Conservation (phyloP, 1,140 invertebrate species). For the Drosophila fuyamai region DNA sequence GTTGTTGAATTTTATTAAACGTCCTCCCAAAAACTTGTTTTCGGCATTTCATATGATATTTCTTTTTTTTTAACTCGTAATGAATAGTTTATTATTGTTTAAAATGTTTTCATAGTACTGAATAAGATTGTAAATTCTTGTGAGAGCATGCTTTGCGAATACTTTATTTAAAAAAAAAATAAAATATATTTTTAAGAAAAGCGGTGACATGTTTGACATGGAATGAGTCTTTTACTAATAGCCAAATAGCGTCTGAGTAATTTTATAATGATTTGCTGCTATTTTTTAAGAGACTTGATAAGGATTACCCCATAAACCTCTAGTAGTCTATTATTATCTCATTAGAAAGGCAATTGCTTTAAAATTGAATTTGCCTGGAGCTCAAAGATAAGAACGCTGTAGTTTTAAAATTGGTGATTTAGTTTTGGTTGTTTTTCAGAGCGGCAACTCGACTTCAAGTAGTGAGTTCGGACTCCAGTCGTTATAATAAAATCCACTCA, state of each 20-base stretch:
- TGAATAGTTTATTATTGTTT: no score
- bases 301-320: no score
- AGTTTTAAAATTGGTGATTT: background rate
- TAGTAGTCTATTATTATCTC: background rate
- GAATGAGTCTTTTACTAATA: no score
- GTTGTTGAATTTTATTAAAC: no score
- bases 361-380: background rate
- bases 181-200: no score
- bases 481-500: conserved; percentile 20
- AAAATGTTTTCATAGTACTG: no score
- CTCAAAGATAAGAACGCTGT: background rate
- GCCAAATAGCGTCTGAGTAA: background rate
- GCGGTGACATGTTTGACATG: no score
- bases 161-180: no score
- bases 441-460: conserved; percentile 1
- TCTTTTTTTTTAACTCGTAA: no score
- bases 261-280: background rate
- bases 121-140: no score
- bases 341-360: background rate
- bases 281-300: background rate
- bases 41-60: no score
- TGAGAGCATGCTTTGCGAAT: no score
- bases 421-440: background rate
- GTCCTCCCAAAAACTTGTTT: background rate
- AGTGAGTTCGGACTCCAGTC: background rate